Evolutionary conservation across 1,140 invertebrate genomes (phyloP), one percentile per base, ranked within the genome.

Genomic region (Drosophila lini): DNA sequence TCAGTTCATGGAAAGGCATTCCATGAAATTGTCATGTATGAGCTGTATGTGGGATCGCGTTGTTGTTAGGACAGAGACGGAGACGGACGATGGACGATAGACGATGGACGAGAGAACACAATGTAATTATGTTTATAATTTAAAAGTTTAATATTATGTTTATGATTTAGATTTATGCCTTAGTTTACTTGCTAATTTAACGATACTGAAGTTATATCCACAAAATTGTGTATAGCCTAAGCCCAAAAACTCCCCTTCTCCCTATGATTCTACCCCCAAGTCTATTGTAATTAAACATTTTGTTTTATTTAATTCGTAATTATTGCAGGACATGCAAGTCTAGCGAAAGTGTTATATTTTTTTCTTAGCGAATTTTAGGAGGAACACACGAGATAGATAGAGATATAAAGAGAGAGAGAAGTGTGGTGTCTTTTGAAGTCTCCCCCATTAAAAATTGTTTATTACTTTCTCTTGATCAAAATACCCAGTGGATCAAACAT

Each of bases 91-190:
- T 28, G 32, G 41, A 52, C 25, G 4, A 47, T 7, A 9, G 16
- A 31, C 36, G 22, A 42, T 25, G 28, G n/a, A 40, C 38, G 13
- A 11, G 32, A 70, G 45, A 34, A 82, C 64, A 86, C 82, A 82
- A 73, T 88, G 84, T 88, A 88, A 88, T 89, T 89, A 88, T 83
- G 84, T 89, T 89, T 88, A 77, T 88, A 89, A 88, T 84, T 88
- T 89, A 80, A 74, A 76, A 45, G 50, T 88, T 70, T 89, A 88
- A 88, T 84, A 71, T 89, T 88, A 84, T 84, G 79, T 89, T 89
- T 78, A 74, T 80, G 62, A 47, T 80, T 88, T 84, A 80, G 71
- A 55, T 74, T 77, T 85, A 84, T 62, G 61, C 63, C 71, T 74
- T 81, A 85, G 77, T 83, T 83, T 88, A 83, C 70, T 89, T 78